Evolutionary conservation across 1,140 invertebrate species (phyloP).

Genomic region (Leptopilina boulardi): DNA sequence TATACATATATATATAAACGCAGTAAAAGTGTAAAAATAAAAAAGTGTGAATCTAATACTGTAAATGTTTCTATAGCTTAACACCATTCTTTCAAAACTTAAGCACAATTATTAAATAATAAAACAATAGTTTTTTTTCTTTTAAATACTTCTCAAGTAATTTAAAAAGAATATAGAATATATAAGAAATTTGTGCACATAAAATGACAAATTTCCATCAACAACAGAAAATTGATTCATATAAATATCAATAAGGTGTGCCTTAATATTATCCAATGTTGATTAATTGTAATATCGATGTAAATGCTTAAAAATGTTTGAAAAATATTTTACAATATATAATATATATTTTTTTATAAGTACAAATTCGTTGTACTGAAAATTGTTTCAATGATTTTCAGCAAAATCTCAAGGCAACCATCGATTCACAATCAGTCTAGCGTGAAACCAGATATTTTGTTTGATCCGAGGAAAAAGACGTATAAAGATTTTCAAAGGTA

Average conservation of each 20-base stretch:
- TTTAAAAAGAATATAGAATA: neutral
- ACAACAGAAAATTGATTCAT: neutral
- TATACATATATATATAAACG: neutral
- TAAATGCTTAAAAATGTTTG: neutral
- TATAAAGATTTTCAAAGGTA: neutral
- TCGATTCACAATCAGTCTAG: slow-evolving; percentile 25
- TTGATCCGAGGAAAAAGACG: neutral
- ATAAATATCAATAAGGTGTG: neutral
- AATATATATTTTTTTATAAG: neutral
- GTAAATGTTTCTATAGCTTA: neutral
- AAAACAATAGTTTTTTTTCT: neutral
- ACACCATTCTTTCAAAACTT: slow-evolving; percentile 9
- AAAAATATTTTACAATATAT: neutral
- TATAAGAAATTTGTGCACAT: neutral
- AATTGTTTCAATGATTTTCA: neutral
- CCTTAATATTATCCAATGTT: neutral
- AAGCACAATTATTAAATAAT: neutral
- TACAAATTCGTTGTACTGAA: slow-evolving; percentile 14
- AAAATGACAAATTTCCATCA: slow-evolving; percentile 11
- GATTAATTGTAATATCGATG: neutral
- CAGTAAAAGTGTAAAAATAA: neutral
- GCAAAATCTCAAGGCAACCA: neutral
- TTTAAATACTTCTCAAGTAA: neutral
- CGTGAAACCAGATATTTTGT: slow-evolving; percentile 10
- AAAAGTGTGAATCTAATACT: slow-evolving; percentile 28